Percentiles rank a stretch among this genome's conserved stretches.
Conservation (phyloP, 2,797 vertebrate genomes). For the Macrochelys suwanniensis region DNA sequence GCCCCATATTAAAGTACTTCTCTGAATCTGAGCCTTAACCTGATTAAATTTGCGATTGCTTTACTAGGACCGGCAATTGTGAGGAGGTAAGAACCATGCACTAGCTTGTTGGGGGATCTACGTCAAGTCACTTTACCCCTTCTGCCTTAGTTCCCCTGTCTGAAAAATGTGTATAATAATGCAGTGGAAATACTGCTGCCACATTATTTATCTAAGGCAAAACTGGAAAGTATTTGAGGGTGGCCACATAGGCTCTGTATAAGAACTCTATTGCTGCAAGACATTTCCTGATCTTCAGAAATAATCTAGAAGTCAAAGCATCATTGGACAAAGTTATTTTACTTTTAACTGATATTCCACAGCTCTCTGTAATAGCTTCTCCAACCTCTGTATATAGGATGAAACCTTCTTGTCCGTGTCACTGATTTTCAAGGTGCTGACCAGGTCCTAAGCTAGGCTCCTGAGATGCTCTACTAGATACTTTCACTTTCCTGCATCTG, state of each 20-base stretch:
- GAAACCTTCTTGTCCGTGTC: neutral
- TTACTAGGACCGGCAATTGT: accelerated
- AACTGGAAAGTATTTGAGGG: neutral
- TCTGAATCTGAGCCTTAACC: neutral
- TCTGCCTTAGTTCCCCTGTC: neutral
- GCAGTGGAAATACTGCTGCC: neutral
- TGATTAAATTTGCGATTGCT: neutral
- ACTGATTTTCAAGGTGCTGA: neutral
- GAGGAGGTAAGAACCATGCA: neutral
- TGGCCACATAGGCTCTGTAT: neutral
- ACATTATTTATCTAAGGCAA: neutral
- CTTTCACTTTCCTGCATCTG: neutral
- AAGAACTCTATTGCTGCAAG: neutral
- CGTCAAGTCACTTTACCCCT: neutral
- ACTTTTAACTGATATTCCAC: neutral
- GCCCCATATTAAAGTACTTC: neutral
- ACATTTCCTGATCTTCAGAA: neutral
- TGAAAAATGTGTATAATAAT: neutral
- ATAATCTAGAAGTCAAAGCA: neutral
- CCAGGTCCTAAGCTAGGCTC: neutral
- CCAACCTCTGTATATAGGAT: neutral
- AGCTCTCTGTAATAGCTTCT: neutral
- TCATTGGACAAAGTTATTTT: neutral
- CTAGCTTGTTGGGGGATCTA: neutral
- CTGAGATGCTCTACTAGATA: neutral